Evolutionary conservation across 2,888 invertebrate species (phyloP).

Genomic region (Andrena fulva): DNA sequence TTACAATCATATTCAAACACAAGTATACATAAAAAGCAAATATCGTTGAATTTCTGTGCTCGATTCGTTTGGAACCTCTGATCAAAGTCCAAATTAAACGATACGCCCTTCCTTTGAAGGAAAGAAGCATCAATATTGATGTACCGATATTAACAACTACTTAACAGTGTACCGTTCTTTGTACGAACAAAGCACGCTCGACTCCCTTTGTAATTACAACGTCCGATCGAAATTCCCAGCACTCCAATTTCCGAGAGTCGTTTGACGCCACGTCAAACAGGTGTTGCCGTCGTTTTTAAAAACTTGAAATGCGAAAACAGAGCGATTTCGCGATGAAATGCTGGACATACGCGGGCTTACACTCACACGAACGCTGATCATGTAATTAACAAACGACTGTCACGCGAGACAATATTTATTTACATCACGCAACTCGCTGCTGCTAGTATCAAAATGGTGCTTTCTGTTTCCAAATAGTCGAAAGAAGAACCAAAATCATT

Average conservation of each 20-base stretch:
- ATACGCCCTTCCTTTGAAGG: neutral
- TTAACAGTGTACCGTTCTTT: neutral
- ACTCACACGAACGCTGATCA: neutral
- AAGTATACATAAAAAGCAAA: no score
- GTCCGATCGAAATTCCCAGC: neutral
- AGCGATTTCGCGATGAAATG: conserved; percentile 1
- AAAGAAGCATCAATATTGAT: neutral
- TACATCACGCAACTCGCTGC: neutral
- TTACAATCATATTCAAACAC: no score
- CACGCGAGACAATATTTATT: neutral
- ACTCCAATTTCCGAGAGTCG: neutral
- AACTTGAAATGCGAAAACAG: neutral
- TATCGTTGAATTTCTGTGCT: neutral
- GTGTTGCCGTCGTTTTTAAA: neutral
- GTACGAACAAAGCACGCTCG: neutral
- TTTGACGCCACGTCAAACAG: neutral
- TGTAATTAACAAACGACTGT: conserved; percentile 22
- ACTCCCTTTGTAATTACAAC: neutral
- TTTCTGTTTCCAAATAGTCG: neutral
- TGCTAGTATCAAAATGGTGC: no score
- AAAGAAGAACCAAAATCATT: neutral
- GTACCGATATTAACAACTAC: neutral
- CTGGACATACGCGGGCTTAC: neutral
- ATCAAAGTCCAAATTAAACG: neutral
- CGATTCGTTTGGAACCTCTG: neutral